phyloP scores from a whole-genome alignment of 2,888 invertebrate genomes.

The Iselma pallidipennis region DNA sequence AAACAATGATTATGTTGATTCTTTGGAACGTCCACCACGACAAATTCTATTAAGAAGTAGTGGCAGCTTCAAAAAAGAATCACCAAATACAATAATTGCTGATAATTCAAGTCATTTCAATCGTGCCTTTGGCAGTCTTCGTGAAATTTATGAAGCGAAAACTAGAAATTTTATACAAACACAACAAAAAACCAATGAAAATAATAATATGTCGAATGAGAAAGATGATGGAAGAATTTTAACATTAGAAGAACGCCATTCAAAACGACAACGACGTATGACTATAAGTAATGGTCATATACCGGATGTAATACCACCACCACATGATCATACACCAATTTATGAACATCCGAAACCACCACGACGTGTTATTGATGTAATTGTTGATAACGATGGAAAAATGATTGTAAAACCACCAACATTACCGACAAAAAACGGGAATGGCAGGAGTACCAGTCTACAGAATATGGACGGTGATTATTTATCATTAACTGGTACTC shows the following conservation, averaged over 20 bases:
- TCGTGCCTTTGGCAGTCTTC: conserved; percentile 68
- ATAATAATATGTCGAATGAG: conserved; percentile 42
- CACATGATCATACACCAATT: conserved; percentile 59
- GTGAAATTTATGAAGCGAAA: conserved; percentile 74
- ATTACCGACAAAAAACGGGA: conserved; percentile 67
- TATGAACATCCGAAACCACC: conserved; percentile 67
- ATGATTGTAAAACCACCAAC: conserved; percentile 47
- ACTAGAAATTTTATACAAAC: conserved; percentile 58
- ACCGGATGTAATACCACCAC: conserved; percentile 72
- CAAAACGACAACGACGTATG: conserved; percentile 68
- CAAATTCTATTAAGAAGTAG: conserved; percentile 69
- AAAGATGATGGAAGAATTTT: conserved; percentile 65
- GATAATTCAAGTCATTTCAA: conserved; percentile 45
- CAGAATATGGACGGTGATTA: conserved; percentile 8
- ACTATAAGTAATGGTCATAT: conserved; percentile 53
- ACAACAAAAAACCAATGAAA: conserved; percentile 16
- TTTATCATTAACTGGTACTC: conserved; percentile 19
- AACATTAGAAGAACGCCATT: conserved; percentile 74
- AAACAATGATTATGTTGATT: conserved; percentile 59
- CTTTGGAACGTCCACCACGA: conserved; percentile 58
- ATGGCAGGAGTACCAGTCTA: conserved; percentile 65
- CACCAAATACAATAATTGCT: conserved; percentile 42
- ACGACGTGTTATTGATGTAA: conserved; percentile 51
- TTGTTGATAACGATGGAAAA: conserved; percentile 39
- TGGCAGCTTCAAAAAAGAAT: conserved; percentile 70